Evolutionary conservation across 2,113 vertebrate species (phyloP).

Genomic region (Syngnathus floridae): DNA sequence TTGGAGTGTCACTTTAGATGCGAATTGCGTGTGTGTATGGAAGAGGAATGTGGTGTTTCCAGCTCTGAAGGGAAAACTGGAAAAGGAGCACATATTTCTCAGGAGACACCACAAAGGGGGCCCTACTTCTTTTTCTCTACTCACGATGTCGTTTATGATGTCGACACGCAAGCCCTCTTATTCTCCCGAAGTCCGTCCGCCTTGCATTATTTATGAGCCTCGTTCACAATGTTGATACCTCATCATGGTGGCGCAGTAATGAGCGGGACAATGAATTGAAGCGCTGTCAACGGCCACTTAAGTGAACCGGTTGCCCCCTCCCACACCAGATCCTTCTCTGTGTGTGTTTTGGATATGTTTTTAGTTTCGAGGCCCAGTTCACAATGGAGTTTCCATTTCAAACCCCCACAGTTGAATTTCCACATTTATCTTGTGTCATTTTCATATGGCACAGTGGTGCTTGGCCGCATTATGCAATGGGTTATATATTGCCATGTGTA

Average conservation of each 20-base stretch:
- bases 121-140: not conserved
- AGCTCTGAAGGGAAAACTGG: constrained; percentile 35
- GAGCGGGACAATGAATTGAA: constrained; percentile 58
- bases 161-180: constrained; percentile 53
- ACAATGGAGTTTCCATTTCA: constrained; percentile 65
- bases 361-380: constrained; percentile 59
- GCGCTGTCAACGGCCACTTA: constrained; percentile 62
- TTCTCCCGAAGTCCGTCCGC: constrained; percentile 58
- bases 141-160: not conserved
- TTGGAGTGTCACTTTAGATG: constrained; percentile 62
- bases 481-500: too few species aligned
- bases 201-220: constrained; percentile 74
- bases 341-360: constrained; percentile 40
- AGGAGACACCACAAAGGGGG: constrained; percentile 37
- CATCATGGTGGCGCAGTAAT: constrained; percentile 59
- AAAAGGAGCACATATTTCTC: constrained; percentile 57
- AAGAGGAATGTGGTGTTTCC: constrained; percentile 57
- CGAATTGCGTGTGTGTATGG: constrained; percentile 49
- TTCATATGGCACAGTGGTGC: too few species aligned
- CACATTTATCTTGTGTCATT: not conserved
- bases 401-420: constrained; percentile 1
- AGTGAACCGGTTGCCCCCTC: constrained; percentile 44
- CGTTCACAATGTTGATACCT: constrained; percentile 63
- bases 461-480: too few species aligned
- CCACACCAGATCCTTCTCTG: constrained; percentile 40